Evolutionary conservation across 2,888 invertebrate species (phyloP).

Genomic region (Drosophila quasianomalipes): DNA sequence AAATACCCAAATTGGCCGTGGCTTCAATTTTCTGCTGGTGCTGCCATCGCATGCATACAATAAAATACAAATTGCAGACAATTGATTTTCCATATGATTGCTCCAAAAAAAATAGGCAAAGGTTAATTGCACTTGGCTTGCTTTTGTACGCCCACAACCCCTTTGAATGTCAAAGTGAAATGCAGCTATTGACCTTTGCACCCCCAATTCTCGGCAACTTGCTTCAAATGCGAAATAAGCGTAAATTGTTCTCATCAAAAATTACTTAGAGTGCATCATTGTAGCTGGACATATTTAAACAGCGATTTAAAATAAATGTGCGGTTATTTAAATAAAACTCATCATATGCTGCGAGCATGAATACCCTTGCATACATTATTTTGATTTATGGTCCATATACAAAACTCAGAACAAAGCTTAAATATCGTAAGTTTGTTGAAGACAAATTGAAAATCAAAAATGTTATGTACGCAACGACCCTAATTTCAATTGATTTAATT

Average conservation of each 20-base stretch:
- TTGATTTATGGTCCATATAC: background rate
- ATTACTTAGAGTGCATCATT: constrained; percentile 38
- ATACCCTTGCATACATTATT: background rate
- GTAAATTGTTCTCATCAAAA: constrained; percentile 42
- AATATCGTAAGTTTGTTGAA: background rate
- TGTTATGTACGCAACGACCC: background rate
- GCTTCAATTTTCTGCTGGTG: constrained; percentile 65
- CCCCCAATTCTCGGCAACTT: background rate
- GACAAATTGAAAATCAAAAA: background rate
- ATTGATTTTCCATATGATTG: constrained; percentile 79
- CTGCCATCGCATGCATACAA: constrained; percentile 56
- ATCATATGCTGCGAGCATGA: background rate
- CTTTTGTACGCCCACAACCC: constrained; percentile 8
- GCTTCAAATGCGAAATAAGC: constrained; percentile 3
- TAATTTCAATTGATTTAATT: background rate
- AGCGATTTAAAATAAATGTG: constrained; percentile 28
- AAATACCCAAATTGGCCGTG: constrained; percentile 78
- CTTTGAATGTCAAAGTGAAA: constrained; percentile 72
- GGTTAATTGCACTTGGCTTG: constrained; percentile 63
- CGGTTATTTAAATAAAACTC: constrained; percentile 46
- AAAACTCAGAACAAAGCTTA: background rate
- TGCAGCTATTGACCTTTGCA: constrained; percentile 44
- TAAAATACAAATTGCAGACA: constrained; percentile 76
- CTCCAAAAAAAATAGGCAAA: constrained; percentile 69
- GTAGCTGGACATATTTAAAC: constrained; percentile 1